phyloP scores from a whole-genome alignment of 2,113 vertebrate genomes.

The Sus scrofa region DNA sequence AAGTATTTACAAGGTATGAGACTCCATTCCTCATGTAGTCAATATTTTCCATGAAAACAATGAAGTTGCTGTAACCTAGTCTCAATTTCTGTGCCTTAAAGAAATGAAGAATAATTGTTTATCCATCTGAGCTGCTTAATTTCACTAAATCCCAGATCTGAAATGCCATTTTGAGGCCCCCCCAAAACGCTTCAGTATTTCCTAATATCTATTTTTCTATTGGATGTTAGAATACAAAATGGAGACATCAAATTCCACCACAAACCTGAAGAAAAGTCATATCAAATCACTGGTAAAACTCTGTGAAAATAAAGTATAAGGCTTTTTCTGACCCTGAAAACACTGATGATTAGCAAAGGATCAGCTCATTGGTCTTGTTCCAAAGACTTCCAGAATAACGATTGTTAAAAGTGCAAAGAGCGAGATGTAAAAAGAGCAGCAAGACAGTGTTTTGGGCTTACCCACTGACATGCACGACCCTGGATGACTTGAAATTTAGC shows the following conservation, averaged over 20 bases:
- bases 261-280: not conserved
- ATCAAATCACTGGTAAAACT: not conserved
- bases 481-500: not conserved
- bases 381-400: not conserved
- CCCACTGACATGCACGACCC: rapidly evolving
- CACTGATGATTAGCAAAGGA: not conserved
- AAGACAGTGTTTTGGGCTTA: not conserved
- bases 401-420: not conserved
- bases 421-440: not conserved
- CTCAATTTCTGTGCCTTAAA: not conserved
- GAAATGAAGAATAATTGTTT: not conserved
- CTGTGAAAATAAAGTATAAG: not conserved
- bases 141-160: not conserved
- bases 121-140: not conserved
- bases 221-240: not conserved
- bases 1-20: rapidly evolving
- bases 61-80: not conserved
- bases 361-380: not conserved
- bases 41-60: too few species aligned
- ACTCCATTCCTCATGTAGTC: not conserved
- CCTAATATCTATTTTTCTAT: not conserved
- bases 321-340: not conserved
- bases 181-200: not conserved
- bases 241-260: not conserved
- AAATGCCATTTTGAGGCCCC: not conserved